Percentiles rank a stretch among this genome's conserved stretches.
These are phyloP conservation scores for Silurus asotus DNA, from an alignment of 2,113 vertebrate genomes.

Conservation along the genomic window DNA sequence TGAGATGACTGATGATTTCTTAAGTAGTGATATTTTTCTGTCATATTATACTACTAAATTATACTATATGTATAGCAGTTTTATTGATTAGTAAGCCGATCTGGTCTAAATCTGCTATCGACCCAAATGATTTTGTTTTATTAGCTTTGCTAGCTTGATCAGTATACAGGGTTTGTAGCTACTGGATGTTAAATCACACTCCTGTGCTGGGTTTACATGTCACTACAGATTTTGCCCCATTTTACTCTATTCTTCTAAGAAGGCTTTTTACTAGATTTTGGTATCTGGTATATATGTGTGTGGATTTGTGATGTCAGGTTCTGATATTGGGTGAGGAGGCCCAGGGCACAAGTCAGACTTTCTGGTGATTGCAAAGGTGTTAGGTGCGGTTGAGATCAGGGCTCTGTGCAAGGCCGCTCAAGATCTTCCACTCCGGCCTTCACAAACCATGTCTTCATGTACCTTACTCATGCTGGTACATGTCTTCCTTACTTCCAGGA, in stretches of 20 bases:
- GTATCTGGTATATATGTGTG: background rate
- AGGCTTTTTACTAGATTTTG: background rate
- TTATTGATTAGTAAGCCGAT: background rate
- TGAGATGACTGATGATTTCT: background rate
- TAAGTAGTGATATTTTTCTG: background rate
- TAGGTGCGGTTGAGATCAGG: too few species aligned
- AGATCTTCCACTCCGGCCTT: too few species aligned
- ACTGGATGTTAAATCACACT: background rate
- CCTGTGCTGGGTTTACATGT: background rate
- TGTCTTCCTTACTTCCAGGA: background rate
- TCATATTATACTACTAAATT: too few species aligned
- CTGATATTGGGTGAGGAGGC: too few species aligned
- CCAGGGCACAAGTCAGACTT: background rate
- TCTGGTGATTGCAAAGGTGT: background rate
- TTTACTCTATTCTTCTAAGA: background rate
- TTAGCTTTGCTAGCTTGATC: background rate
- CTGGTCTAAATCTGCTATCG: background rate
- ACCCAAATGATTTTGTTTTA: background rate
- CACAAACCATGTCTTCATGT: too few species aligned
- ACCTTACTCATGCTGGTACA: background rate
- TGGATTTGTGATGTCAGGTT: background rate
- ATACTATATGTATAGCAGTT: background rate
- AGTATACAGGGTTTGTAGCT: background rate
- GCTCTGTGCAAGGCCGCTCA: too few species aligned
- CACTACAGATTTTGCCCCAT: background rate